These are phyloP conservation scores for Cyanoderma ruficeps DNA, from an alignment of 2,113 vertebrate species.

Conservation along the genomic window DNA sequence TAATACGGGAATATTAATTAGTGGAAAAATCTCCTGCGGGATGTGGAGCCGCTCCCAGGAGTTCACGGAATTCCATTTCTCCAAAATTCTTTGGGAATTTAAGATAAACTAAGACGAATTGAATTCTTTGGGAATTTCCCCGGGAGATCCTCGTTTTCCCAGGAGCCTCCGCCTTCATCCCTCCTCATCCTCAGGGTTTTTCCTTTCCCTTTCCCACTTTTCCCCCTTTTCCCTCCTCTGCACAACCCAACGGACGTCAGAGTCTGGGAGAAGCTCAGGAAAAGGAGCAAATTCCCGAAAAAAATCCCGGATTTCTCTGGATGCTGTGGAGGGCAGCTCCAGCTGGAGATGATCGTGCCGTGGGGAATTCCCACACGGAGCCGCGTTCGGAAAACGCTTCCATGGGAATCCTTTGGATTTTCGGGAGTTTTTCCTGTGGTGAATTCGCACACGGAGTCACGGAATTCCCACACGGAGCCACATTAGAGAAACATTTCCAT, in stretches of 20 bases:
- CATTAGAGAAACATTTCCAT: no score
- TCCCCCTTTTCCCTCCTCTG: not conserved
- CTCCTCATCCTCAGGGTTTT: not conserved
- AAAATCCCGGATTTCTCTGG: not conserved
- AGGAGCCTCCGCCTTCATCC: not conserved
- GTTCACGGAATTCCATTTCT: fast-evolving
- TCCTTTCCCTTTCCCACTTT: not conserved
- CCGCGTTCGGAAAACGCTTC: no score
- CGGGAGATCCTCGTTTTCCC: fast-evolving
- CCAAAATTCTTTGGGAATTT: not conserved
- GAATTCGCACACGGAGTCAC: no score
- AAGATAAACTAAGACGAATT: no score
- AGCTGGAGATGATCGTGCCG: not conserved
- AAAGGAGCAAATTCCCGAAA: fast-evolving
- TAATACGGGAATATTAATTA: not conserved
- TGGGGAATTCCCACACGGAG: no score
- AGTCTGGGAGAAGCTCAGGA: not conserved
- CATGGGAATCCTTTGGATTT: no score
- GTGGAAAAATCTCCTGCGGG: not conserved
- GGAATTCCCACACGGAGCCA: no score
- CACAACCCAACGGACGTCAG: fast-evolving
- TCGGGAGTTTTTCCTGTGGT: no score
- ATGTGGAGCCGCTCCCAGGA: not conserved
- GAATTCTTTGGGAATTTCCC: not conserved
- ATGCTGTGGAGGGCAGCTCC: not conserved